Base-by-base conservation (phyloP, 2,797 vertebrate species). In the Smutsia temminckii region DNA sequence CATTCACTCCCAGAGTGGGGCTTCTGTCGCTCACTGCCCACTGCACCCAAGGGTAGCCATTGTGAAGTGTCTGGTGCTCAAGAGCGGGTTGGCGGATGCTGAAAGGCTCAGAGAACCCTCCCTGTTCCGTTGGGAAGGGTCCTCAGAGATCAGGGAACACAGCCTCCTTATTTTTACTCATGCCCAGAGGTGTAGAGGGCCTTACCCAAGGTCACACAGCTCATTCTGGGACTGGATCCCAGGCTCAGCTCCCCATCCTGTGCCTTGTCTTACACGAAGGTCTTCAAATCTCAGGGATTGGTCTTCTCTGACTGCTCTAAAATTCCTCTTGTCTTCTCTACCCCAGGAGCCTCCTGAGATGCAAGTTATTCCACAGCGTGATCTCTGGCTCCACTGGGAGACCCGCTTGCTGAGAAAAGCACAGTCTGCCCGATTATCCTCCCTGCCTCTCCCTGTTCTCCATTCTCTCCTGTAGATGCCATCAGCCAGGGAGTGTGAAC, bases 21-120 rank as follows among this genome's bases (percentile, higher is more conserved):
- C 23, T 42, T 77, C 53, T 5, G 8, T 21, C 32, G 37, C 27
- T 23, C 49, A 55, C 17, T 0, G 0, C 40, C 10, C 10, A 0
- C 55, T 1, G 5, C 10, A 27, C 37, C 51, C 32, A 32, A 17
- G 32, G 37, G 21, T 37, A 4, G 69, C 27, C 6, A 27, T 27
- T 20, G 25, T 37, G 61, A 42, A 51, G 11, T 8, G 37, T 6
- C 75, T 68, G 59, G 57, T 17, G 72, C 25, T 27, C 17, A 8
- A 59, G 49, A 37, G 29, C 11, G 57, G 7, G 13, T 37, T 57
- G 49, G 46, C 13, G 14, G 66, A 34, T 27, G 32, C 51, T 13
- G n/a, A 46, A 71, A 78, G 63, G 17, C 23, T 81, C 72, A 16
- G 63, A 51, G 61, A 71, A n/a, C 25, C 20, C 42, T 57, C 4